phyloP scores from a whole-genome alignment of 2,888 invertebrate genomes.

The Machimus rusticus region DNA sequence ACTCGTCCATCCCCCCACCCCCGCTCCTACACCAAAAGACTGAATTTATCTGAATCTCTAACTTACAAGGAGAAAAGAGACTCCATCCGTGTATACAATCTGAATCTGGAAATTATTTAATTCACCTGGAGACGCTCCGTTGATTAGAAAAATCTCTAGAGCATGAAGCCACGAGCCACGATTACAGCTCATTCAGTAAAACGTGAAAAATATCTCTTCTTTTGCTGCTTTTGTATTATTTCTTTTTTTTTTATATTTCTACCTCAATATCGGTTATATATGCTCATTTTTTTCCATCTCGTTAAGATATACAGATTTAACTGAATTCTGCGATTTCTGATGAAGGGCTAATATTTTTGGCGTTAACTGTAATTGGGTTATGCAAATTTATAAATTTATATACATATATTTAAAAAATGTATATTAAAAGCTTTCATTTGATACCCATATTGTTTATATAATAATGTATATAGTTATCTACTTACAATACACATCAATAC shows the following conservation, averaged over 20 bases:
- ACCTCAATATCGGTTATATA: not conserved
- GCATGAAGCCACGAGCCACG: slow-evolving; percentile 62
- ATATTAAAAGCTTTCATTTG: no score
- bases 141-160: slow-evolving; percentile 52
- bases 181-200: slow-evolving; percentile 33
- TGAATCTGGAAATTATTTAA: slow-evolving; percentile 31
- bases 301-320: not conserved
- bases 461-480: no score
- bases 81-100: slow-evolving; percentile 9
- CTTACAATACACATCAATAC: no score
- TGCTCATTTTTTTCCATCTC: not conserved
- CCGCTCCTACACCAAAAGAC: not conserved
- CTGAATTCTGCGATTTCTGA: not conserved
- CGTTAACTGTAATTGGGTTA: no score
- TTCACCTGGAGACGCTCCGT: slow-evolving; percentile 43
- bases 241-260: not conserved
- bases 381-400: no score
- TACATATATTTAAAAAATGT: no score
- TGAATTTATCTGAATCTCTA: not conserved
- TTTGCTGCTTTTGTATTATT: not conserved
- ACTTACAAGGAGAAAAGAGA: not conserved
- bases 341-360: no score
- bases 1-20: not conserved
- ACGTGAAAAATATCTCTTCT: slow-evolving; percentile 5
- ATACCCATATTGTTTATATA: no score